These are phyloP conservation scores for Atractosteus spatula DNA, from an alignment of 2,113 vertebrate species.

Conservation along the genomic window DNA sequence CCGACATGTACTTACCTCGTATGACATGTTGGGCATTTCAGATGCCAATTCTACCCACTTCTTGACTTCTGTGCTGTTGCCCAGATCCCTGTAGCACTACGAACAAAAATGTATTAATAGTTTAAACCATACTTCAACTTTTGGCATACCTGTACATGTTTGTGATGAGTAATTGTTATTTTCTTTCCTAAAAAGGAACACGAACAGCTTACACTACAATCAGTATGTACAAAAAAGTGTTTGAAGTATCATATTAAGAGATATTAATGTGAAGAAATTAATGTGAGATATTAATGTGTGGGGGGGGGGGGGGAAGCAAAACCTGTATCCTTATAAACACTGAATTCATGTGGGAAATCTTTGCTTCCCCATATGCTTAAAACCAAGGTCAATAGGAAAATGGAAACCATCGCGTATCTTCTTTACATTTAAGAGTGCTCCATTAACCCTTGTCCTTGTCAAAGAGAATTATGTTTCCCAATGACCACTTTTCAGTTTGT, in stretches of 20 bases:
- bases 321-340: no score
- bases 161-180: no score
- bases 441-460: background rate
- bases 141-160: background rate
- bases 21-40: slow-evolving; percentile 56
- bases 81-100: slow-evolving; percentile 73
- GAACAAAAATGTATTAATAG: background rate
- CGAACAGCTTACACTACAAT: no score
- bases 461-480: background rate
- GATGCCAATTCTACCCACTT: slow-evolving; percentile 63
- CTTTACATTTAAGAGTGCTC: background rate
- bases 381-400: no score
- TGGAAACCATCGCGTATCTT: background rate
- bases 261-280: no score
- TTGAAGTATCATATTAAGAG: no score
- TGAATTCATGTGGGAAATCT: no score
- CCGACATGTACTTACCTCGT: slow-evolving; percentile 55
- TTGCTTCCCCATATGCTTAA: no score
- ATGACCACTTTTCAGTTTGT: background rate
- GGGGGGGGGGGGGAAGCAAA: no score
- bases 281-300: no score
- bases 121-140: background rate
- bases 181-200: no score
- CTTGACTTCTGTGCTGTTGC: slow-evolving; percentile 46
- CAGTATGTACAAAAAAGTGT: no score